Conservation (phyloP, 2,797 vertebrate genomes). For the Ispidina lecontei region DNA sequence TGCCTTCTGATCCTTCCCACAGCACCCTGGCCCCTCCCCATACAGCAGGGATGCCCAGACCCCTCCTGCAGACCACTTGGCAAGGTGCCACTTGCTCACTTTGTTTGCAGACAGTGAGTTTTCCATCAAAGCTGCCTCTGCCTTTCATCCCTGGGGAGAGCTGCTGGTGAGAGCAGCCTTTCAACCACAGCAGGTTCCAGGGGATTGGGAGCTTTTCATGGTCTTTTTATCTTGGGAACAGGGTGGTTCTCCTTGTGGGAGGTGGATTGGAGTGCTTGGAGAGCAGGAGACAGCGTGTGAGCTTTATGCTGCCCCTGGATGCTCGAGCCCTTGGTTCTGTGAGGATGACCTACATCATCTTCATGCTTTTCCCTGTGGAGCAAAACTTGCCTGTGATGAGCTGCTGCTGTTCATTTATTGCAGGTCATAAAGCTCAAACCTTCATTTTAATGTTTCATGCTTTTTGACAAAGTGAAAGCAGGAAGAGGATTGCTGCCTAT, state of each 20-base stretch:
- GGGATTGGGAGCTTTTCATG: neutral
- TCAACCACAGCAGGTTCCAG: neutral
- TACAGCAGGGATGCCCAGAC: fast-evolving
- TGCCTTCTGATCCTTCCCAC: neutral
- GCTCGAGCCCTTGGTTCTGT: neutral
- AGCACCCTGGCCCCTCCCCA: neutral
- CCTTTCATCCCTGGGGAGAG: neutral
- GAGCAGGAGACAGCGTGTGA: neutral
- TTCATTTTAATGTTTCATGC: neutral
- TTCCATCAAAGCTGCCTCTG: neutral
- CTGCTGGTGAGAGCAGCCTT: neutral
- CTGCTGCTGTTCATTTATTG: fast-evolving
- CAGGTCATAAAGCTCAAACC: neutral
- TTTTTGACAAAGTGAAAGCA: neutral
- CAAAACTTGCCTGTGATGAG: neutral
- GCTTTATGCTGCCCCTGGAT: fast-evolving
- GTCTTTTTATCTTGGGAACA: neutral
- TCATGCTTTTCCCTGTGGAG: neutral
- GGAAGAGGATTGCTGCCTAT: neutral
- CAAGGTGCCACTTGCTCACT: fast-evolving
- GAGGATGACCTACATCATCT: neutral
- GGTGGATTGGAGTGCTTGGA: neutral
- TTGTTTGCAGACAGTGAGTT: neutral
- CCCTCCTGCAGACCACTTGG: neutral
- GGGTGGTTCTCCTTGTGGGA: fast-evolving